phyloP scores from a whole-genome alignment of 37 sponge, comb jelly and placozoan genomes.

The Mnemiopsis leidyi region DNA sequence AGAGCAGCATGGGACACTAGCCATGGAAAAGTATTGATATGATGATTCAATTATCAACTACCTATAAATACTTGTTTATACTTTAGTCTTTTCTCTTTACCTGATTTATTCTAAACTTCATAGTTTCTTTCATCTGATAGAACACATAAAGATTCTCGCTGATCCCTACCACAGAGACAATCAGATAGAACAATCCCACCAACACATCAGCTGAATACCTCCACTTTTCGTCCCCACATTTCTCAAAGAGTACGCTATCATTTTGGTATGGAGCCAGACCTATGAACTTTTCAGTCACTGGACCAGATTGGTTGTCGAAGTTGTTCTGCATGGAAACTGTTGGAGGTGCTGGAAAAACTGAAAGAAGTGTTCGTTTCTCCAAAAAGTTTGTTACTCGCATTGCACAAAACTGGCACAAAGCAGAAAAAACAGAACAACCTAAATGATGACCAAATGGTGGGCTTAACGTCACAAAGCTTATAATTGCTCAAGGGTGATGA shows the following conservation, averaged over 20 bases:
- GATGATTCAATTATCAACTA: no score
- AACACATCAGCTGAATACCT: neutral
- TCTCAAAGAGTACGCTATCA: neutral
- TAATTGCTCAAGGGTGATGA: no score
- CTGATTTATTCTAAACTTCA: neutral
- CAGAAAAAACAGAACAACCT: neutral
- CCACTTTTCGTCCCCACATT: neutral
- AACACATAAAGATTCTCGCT: neutral
- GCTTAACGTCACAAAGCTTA: no score
- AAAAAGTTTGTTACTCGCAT: neutral
- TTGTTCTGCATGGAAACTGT: neutral
- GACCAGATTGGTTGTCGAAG: no score
- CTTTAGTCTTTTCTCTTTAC: no score
- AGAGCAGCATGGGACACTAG: no score
- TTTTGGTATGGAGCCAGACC: neutral
- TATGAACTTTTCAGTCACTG: neutral
- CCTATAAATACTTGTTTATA: no score
- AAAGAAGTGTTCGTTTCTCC: neutral
- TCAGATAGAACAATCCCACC: neutral
- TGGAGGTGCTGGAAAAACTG: neutral
- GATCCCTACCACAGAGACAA: conserved; percentile 31
- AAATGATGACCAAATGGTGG: neutral
- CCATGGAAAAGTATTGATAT: no score
- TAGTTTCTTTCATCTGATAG: neutral
- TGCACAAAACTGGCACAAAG: no score